Evolutionary conservation across 2,888 invertebrate species (phyloP).

Genomic region (Noctua fimbriata): DNA sequence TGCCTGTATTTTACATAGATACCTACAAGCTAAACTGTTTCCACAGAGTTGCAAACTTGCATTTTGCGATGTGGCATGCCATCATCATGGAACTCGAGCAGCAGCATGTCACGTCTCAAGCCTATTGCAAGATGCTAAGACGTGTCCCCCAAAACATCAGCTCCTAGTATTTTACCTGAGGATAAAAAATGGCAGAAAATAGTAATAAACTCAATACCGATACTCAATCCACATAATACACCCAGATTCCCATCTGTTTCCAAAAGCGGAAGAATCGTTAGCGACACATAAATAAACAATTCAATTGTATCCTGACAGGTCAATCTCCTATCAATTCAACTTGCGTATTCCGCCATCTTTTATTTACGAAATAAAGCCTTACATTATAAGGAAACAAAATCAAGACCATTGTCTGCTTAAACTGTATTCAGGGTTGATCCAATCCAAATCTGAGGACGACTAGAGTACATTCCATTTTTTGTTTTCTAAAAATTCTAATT

Average conservation of each 20-base stretch:
- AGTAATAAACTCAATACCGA: background rate
- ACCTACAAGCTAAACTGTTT: no score
- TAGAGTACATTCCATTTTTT: background rate
- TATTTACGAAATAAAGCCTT: slow-evolving; percentile 48
- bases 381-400: slow-evolving; percentile 42
- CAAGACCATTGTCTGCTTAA: slow-evolving; percentile 1
- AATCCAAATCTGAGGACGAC: background rate
- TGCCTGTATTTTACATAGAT: no score
- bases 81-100: background rate
- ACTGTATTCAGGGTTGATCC: slow-evolving; percentile 18
- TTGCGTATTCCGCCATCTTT: slow-evolving; percentile 33
- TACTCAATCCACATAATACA: slow-evolving; percentile 10
- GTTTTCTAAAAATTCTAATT: background rate
- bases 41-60: background rate
- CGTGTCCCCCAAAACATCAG: background rate
- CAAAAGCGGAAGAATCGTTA: slow-evolving; percentile 32
- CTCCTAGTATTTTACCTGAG: background rate
- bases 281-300: slow-evolving; percentile 49
- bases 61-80: background rate
- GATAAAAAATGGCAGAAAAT: background rate
- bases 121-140: background rate
- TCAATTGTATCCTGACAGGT: slow-evolving; percentile 52
- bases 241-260: background rate
- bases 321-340: slow-evolving; percentile 47
- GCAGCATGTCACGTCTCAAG: background rate